These are phyloP conservation scores for Adela reaumurella DNA, from an alignment of 2,888 invertebrate species.

Conservation along the genomic window DNA sequence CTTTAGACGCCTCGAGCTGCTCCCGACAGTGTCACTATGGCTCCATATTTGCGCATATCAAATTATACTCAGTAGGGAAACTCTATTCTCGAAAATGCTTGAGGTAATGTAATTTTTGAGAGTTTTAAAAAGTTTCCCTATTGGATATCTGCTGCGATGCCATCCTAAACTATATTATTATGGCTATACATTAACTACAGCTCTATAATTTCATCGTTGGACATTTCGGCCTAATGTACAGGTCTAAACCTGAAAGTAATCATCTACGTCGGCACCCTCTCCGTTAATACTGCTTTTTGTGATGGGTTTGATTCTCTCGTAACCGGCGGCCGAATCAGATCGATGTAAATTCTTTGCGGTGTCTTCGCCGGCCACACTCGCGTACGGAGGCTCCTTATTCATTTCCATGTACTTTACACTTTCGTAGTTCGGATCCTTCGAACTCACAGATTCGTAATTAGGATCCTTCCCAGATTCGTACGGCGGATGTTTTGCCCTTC, in stretches of 20 bases:
- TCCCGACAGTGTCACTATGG: no score
- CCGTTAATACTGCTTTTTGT: conserved; percentile 39
- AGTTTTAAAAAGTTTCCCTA: no score
- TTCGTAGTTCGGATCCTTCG: conserved; percentile 69
- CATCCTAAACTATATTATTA: neutral
- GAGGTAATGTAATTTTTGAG: no score
- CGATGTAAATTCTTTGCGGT: conserved; percentile 24
- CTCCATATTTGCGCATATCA: no score
- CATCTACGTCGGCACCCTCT: conserved; percentile 32
- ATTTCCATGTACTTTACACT: conserved; percentile 72
- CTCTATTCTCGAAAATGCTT: no score
- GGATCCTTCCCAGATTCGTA: no score
- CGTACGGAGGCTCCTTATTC: conserved; percentile 64
- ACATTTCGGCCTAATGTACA: neutral
- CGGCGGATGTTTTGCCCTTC: conserved; percentile 16
- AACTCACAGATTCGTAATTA: conserved; percentile 69
- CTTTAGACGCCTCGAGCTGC: no score
- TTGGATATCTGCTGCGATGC: no score
- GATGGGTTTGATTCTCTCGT: conserved; percentile 40
- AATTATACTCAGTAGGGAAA: no score
- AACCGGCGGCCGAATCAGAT: conserved; percentile 40
- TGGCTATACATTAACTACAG: neutral
- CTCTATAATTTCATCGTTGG: neutral
- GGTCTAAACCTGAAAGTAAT: conserved; percentile 45
- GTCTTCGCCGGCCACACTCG: conserved; percentile 45